A percentile compares a stretch with the other conserved stretches of the same genome.
These are phyloP conservation scores for Typhlichthys eigenmanni DNA, from an alignment of 2,797 vertebrate genomes.

Conservation along the genomic window DNA sequence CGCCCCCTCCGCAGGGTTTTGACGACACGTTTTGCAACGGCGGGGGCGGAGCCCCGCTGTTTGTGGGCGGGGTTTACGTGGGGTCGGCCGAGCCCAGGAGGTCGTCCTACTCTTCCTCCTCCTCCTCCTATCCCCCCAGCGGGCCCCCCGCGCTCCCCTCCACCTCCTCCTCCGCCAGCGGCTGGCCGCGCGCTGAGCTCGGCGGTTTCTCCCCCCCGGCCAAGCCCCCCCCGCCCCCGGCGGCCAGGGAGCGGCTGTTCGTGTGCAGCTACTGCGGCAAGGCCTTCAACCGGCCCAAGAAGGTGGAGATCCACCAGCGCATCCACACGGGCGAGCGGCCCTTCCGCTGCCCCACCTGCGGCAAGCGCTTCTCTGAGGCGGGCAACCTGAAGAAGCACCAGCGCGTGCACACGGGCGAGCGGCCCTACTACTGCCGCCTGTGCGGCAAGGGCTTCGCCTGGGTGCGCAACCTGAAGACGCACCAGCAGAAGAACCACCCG, in stretches of 20 bases:
- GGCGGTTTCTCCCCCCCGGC: constrained; percentile 8
- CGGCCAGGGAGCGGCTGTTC: constrained; percentile 79
- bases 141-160: constrained; percentile 47
- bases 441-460: constrained; percentile 82
- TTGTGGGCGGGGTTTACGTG: not conserved
- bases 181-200: not conserved
- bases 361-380: constrained; percentile 80
- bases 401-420: constrained; percentile 81
- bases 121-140: too few relatives aligned
- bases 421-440: constrained; percentile 77
- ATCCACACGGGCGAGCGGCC: constrained; percentile 83
- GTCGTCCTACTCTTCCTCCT: too few relatives aligned
- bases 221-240: constrained; percentile 48
- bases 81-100: too few relatives aligned
- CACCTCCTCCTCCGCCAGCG: constrained; percentile 36
- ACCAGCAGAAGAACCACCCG: constrained; percentile 76
- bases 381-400: constrained; percentile 83
- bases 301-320: constrained; percentile 84
- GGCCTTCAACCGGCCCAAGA: constrained; percentile 85
- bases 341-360: constrained; percentile 80
- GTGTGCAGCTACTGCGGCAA: constrained; percentile 85
- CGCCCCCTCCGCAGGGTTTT: constrained; percentile 1
- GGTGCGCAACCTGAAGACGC: constrained; percentile 81
- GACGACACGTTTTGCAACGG: constrained; percentile 23
- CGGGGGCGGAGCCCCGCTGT: constrained; percentile 39